These are phyloP conservation scores for Petromus typicus DNA, from an alignment of 2,113 vertebrate genomes.

Conservation along the genomic window DNA sequence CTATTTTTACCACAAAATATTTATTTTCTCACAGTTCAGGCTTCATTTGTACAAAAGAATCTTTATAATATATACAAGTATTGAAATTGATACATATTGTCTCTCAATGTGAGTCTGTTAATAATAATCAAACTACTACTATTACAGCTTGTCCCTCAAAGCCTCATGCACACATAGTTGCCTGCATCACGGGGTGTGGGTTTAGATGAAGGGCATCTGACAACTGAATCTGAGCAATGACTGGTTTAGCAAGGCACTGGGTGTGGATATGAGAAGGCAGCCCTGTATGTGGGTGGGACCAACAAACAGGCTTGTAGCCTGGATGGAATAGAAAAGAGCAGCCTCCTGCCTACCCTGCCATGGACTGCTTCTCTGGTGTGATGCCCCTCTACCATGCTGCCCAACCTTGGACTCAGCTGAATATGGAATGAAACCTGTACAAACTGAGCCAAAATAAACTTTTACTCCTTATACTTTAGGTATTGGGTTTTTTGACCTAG, in stretches of 20 bases:
- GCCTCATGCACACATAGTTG: background rate
- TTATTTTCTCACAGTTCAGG: background rate
- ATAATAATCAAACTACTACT: background rate
- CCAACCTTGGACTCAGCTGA: background rate
- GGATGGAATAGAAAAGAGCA: background rate
- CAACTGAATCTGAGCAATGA: background rate
- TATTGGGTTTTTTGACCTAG: background rate
- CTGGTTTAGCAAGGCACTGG: background rate
- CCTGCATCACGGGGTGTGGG: background rate
- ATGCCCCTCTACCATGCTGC: background rate
- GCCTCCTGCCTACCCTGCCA: background rate
- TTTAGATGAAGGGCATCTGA: background rate
- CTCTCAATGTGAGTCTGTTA: background rate
- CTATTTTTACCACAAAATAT: background rate
- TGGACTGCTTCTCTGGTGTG: background rate
- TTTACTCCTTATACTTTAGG: background rate
- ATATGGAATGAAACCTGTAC: background rate
- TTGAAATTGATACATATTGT: background rate
- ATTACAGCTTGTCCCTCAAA: background rate
- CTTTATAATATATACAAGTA: background rate
- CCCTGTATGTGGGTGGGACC: background rate
- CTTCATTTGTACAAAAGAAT: background rate
- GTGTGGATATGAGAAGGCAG: background rate
- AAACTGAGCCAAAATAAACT: background rate
- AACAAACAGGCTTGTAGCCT: background rate